Evolutionary conservation across 2,888 invertebrate genomes (phyloP).

Genomic region (Trichopria drosophilae): DNA sequence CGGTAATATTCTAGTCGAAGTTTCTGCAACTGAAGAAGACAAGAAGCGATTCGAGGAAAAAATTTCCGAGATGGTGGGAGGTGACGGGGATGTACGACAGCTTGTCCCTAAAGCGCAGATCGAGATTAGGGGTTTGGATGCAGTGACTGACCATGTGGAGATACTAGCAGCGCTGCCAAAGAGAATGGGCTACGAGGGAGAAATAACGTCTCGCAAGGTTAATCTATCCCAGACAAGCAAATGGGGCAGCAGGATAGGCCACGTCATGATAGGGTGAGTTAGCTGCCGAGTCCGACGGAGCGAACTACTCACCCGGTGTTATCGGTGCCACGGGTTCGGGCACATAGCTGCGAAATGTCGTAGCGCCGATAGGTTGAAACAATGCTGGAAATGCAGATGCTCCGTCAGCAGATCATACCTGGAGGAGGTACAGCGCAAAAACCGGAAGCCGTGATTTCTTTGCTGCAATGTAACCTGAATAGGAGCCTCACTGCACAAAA

Average conservation of each 20-base stretch:
- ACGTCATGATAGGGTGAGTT: conserved; percentile 7
- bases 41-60: not conserved
- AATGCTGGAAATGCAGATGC: not conserved
- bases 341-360: not conserved
- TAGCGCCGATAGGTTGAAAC: not conserved
- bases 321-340: too few relatives aligned
- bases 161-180: not conserved
- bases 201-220: not conserved
- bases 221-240: not conserved
- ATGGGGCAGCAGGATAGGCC: not conserved
- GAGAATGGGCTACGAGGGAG: not conserved
- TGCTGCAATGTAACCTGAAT: too few relatives aligned
- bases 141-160: not conserved
- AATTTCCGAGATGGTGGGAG: not conserved
- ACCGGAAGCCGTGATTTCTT: too few relatives aligned
- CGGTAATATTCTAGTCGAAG: too few relatives aligned
- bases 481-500: too few relatives aligned
- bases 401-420: not conserved
- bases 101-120: not conserved
- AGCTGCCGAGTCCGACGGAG: conserved; percentile 2
- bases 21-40: too few relatives aligned
- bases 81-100: not conserved
- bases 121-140: not conserved
- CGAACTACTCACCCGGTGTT: too few relatives aligned
- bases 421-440: too few relatives aligned